Percentiles rank a stretch among this genome's conserved stretches.
These are phyloP conservation scores for Ceratosolen solmsi DNA, from an alignment of 1,140 invertebrate species.

Conservation along the genomic window DNA sequence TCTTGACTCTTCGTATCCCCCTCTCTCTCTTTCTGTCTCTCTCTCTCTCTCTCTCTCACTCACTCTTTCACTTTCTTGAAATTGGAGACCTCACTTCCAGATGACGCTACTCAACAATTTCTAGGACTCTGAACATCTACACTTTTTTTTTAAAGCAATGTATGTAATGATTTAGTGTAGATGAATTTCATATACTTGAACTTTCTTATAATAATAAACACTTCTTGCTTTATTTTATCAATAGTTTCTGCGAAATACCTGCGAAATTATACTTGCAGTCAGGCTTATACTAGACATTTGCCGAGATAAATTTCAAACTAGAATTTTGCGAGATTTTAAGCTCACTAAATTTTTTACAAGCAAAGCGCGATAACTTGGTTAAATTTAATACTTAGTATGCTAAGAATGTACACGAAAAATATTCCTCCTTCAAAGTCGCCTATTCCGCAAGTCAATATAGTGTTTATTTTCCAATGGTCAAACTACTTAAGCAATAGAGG, in stretches of 20 bases:
- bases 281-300: not conserved
- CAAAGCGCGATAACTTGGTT: not conserved
- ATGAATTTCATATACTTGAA: too few relatives aligned
- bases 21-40: constrained; percentile 11
- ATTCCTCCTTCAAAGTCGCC: not conserved
- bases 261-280: not conserved
- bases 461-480: not conserved
- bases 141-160: too few relatives aligned
- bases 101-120: constrained; percentile 29
- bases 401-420: not conserved
- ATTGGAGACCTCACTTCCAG: not conserved
- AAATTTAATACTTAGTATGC: not conserved
- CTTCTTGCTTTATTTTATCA: not conserved
- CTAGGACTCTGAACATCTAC: not conserved
- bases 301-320: not conserved
- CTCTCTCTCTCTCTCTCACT: too few relatives aligned
- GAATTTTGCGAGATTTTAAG: not conserved
- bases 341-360: not conserved
- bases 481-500: not conserved
- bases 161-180: too few relatives aligned
- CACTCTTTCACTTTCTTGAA: not conserved
- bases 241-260: not conserved
- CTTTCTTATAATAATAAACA: too few relatives aligned
- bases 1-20: not conserved
- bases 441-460: not conserved